Conservation (phyloP, 2,113 vertebrate species). For the Ardeotis arabs region DNA sequence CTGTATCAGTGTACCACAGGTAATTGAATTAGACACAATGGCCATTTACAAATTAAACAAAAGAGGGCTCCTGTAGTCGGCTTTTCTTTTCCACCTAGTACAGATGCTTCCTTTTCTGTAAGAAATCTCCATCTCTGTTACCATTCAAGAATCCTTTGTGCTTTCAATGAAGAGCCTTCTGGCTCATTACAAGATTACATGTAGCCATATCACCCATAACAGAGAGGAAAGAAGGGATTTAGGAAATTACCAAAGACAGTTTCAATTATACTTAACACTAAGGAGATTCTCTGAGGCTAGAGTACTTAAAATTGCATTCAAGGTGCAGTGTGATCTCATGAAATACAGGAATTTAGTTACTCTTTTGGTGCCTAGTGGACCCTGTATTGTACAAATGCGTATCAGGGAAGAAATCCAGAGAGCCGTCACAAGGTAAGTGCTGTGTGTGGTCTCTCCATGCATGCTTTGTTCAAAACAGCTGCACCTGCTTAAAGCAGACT, state of each 20-base stretch:
- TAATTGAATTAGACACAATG: neutral
- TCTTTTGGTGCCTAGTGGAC: neutral
- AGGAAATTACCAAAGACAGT: neutral
- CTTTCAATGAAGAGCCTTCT: neutral
- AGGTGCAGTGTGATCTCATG: neutral
- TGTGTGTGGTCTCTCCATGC: neutral
- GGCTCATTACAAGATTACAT: neutral
- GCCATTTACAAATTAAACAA: neutral
- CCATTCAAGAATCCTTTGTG: neutral
- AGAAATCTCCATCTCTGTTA: neutral
- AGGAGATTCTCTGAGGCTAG: neutral
- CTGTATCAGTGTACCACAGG: neutral
- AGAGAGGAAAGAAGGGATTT: neutral
- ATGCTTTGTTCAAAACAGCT: neutral
- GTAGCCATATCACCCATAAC: neutral
- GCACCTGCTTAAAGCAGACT: neutral
- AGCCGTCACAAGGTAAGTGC: neutral
- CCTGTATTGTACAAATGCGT: neutral
- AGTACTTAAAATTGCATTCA: neutral
- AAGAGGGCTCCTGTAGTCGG: neutral
- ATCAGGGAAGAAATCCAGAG: neutral
- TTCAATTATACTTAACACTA: neutral
- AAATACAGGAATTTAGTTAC: neutral
- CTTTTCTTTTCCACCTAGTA: neutral
- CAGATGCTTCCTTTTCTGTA: neutral